Base-by-base conservation (phyloP, 2,797 vertebrate genomes). In the Coregonus suidteri region DNA sequence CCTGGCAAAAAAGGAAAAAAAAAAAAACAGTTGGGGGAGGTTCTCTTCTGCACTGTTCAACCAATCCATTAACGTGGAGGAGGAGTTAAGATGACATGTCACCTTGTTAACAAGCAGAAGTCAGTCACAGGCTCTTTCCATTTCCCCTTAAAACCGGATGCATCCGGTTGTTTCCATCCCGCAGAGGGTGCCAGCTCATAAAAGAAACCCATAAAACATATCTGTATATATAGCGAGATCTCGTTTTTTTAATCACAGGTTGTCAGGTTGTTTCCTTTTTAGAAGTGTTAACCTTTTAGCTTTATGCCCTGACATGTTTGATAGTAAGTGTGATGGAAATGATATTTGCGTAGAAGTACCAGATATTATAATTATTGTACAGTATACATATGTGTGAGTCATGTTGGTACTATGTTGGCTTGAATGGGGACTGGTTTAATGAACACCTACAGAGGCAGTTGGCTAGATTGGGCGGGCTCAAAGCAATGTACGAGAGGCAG, bases 131-230 rank as follows among this genome's bases (percentile, higher is more conserved):
- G 56, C 75, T 47, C 56, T 47, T 47, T 11, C 9, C 9, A 47
- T 47, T 47, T 47, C 41, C 9, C 41, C 9, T 13, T 11, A 47
- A 13, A 47, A 59, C 56, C 75, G 72, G 47, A 75, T 54, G 66
- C 54, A 67, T 67, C 83, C 83, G 9, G 41, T 13, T 47, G 74
- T 82, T 80, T 81, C 83, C 37, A 83, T 81, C 34, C 37, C 9
- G 89, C 75, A 78, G 37, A 77, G 64, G 68, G 68, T 79, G 73
- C 4, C 47, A 76, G 77, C 79, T 82, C 83, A 72, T 16, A 76
- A 85, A 88, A 85, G 66, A 37, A 53, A 75, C 79, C 77, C 64
- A 51, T 88, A 82, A 89, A 41, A 74, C 14, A 71, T 65, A 41
- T 37, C 54, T 79, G 68, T 85, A 71, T 81, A 62, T 85, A 79